phyloP scores from a whole-genome alignment of 2,888 invertebrate species.

The Quadroppia sp. region DNA sequence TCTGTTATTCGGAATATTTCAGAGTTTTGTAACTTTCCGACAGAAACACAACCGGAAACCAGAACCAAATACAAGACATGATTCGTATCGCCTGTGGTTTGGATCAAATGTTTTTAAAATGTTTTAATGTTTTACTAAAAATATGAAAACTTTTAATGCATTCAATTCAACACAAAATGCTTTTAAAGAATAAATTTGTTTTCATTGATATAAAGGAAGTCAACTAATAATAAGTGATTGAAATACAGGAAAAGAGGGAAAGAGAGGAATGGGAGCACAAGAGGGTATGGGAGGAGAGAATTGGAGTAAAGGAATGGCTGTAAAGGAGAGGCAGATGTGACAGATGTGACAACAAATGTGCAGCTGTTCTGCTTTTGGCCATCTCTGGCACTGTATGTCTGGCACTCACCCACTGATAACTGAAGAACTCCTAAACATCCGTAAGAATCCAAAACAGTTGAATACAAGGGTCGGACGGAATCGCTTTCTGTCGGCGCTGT shows the following conservation, averaged over 20 bases:
- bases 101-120: not conserved
- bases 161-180: not conserved
- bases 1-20: constrained; percentile 94
- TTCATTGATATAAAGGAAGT: constrained; percentile 10
- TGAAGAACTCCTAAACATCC: constrained; percentile 92
- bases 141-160: not conserved
- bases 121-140: not conserved
- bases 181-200: not conserved
- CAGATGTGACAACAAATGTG: constrained; percentile 31
- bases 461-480: constrained; percentile 79
- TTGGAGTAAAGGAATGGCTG: not conserved
- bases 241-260: constrained; percentile 16
- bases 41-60: constrained; percentile 91
- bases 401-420: constrained; percentile 63
- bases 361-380: constrained; percentile 13
- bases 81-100: constrained; percentile 53
- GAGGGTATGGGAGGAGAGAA: not conserved
- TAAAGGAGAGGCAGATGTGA: constrained; percentile 5
- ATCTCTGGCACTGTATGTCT: not conserved
- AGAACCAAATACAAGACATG: constrained; percentile 77
- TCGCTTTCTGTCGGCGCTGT: constrained; percentile 79
- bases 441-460: constrained; percentile 87
- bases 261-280: not conserved
- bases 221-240: constrained; percentile 16
- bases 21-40: constrained; percentile 88